Conservation (phyloP, 2,113 vertebrate species). For the Chaetodon auriga region DNA sequence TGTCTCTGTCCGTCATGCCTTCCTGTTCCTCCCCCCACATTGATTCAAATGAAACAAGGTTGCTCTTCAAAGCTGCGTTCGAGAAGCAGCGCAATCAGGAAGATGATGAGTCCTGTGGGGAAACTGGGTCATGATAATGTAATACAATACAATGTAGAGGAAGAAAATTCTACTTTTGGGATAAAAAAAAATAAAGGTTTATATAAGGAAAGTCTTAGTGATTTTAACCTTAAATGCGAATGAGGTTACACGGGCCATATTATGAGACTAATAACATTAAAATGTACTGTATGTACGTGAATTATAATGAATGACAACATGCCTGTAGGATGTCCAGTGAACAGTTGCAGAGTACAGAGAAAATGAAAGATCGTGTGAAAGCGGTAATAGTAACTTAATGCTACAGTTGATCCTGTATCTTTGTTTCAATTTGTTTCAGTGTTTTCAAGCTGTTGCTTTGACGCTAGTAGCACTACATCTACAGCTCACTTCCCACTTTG, state of each 20-base stretch:
- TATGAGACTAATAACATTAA: not conserved
- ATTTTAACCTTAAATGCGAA: not conserved
- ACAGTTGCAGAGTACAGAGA: not conserved
- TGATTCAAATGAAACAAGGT: not conserved
- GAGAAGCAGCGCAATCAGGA: conserved; percentile 20
- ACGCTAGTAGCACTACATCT: conserved; percentile 10
- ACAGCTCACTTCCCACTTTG: conserved; percentile 40
- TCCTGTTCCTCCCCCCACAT: too few species aligned
- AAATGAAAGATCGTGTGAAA: not conserved
- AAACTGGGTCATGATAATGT: conserved; percentile 18
- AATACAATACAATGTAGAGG: not conserved
- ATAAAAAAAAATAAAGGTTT: not conserved
- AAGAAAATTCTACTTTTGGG: not conserved
- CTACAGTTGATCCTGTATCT: not conserved
- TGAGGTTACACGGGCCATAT: not conserved
- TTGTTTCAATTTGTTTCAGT: conserved; percentile 34
- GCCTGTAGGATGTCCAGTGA: not conserved
- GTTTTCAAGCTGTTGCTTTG: conserved; percentile 42
- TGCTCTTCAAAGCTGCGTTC: not conserved
- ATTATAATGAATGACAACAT: not conserved
- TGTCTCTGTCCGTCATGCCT: not conserved
- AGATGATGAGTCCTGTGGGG: conserved; percentile 15
- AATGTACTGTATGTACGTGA: not conserved
- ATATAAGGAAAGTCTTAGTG: not conserved
- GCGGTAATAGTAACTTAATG: not conserved